These are phyloP conservation scores for Zophobas atratus DNA, from an alignment of 1,140 invertebrate species.

Conservation along the genomic window DNA sequence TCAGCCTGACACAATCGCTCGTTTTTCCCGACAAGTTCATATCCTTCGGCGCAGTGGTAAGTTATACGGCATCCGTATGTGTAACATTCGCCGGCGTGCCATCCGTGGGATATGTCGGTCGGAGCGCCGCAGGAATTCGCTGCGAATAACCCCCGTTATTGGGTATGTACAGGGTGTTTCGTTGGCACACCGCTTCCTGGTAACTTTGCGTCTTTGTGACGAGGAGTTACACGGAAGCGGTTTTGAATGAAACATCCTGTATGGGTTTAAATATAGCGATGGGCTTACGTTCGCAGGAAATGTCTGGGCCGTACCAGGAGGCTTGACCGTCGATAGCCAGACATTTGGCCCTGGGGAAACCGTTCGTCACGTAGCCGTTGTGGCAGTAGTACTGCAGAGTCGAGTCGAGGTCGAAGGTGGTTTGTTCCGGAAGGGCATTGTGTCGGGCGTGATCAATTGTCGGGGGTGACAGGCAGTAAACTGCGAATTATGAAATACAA, in stretches of 20 bases:
- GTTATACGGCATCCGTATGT: slow-evolving; percentile 92
- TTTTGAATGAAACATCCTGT: background rate
- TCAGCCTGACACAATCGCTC: slow-evolving; percentile 90
- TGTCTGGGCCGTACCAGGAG: slow-evolving; percentile 92
- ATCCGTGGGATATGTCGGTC: slow-evolving; percentile 90
- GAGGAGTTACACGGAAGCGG: background rate
- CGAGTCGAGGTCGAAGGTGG: slow-evolving; percentile 86
- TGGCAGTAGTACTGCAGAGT: slow-evolving; percentile 93
- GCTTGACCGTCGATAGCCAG: slow-evolving; percentile 85
- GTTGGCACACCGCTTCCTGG: too few relatives aligned
- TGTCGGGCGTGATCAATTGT: slow-evolving; percentile 90
- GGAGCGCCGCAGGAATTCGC: slow-evolving; percentile 90
- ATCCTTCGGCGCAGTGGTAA: slow-evolving; percentile 94
- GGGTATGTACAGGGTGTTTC: too few relatives aligned
- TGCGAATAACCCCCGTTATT: slow-evolving; percentile 64
- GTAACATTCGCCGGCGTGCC: slow-evolving; percentile 92
- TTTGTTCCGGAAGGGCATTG: slow-evolving; percentile 86
- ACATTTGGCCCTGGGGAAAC: slow-evolving; percentile 91
- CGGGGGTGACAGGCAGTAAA: slow-evolving; percentile 90
- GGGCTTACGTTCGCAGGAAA: slow-evolving; percentile 92
- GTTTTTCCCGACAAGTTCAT: slow-evolving; percentile 88
- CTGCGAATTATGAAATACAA: slow-evolving; percentile 69
- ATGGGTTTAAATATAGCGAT: background rate
- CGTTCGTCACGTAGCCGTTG: slow-evolving; percentile 89
- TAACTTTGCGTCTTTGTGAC: too few relatives aligned